phyloP scores from a whole-genome alignment of 2,888 invertebrate genomes.

The Balanococcus diminutus region DNA sequence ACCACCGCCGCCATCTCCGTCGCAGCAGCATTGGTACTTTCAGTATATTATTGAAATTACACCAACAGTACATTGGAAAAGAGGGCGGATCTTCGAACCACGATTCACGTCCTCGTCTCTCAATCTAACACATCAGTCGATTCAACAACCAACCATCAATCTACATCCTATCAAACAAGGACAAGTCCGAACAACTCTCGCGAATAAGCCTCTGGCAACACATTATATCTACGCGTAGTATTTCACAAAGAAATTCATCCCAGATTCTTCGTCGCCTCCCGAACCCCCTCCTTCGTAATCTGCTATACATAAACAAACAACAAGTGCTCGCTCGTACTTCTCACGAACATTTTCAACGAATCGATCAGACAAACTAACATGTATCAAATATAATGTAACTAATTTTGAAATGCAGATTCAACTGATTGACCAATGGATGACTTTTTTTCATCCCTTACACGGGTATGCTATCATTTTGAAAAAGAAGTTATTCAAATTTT shows the following conservation, averaged over 20 bases:
- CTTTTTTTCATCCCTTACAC: too few relatives aligned
- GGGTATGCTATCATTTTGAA: too few relatives aligned
- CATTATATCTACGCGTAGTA: not conserved
- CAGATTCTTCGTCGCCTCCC: not conserved
- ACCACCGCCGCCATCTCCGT: not conserved
- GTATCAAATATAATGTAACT: too few relatives aligned
- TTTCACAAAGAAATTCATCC: not conserved
- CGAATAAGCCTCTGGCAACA: not conserved
- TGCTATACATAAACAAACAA: not conserved
- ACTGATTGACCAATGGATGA: too few relatives aligned
- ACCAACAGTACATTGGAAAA: not conserved
- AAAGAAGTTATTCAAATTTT: too few relatives aligned
- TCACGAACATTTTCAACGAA: too few relatives aligned
- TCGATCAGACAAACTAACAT: too few relatives aligned
- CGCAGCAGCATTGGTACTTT: not conserved
- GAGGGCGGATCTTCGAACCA: conserved; percentile 7
- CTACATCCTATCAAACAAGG: conserved; percentile 11
- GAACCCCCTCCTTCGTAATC: not conserved
- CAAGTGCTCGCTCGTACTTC: too few relatives aligned
- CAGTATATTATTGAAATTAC: not conserved
- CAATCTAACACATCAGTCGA: not conserved
- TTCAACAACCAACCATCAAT: conserved; percentile 28
- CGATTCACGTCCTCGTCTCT: conserved; percentile 9
- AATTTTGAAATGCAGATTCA: too few relatives aligned
- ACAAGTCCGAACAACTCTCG: not conserved